Conservation (phyloP, 2,113 vertebrate genomes). For the Bufo bufo region DNA sequence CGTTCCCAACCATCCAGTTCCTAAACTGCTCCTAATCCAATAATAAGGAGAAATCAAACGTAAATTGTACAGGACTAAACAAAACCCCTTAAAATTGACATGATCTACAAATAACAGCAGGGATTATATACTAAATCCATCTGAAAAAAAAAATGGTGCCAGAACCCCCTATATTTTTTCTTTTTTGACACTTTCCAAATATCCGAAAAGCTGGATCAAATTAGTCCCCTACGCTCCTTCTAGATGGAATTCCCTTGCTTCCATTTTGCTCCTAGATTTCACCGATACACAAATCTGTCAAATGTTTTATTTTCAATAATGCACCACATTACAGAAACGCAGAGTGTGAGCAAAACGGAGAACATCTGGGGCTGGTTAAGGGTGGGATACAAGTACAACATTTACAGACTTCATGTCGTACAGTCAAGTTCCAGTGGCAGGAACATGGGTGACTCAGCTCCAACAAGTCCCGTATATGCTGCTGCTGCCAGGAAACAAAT, state of each 20-base stretch:
- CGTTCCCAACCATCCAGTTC: not conserved
- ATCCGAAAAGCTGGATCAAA: conserved; percentile 11
- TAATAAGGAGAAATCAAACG: not conserved
- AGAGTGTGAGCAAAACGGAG: not conserved
- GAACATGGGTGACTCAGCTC: not conserved
- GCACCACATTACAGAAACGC: not conserved
- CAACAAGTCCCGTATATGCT: not conserved
- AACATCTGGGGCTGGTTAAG: conserved; percentile 44
- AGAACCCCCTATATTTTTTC: conserved; percentile 2
- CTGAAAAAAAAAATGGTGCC: not conserved
- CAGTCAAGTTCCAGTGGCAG: not conserved
- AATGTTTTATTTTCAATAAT: conserved; percentile 25
- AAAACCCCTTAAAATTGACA: conserved; percentile 10
- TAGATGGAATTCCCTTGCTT: not conserved
- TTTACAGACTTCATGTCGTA: conserved; percentile 14
- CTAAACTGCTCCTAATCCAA: not conserved
- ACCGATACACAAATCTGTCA: conserved; percentile 34
- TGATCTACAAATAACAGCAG: not conserved
- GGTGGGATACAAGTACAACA: not conserved
- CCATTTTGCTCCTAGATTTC: conserved; percentile 39
- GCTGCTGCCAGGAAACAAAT: not conserved
- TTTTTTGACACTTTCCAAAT: conserved; percentile 18
- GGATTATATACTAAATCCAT: not conserved
- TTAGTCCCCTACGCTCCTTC: conserved; percentile 7
- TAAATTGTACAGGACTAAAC: not conserved